These are phyloP conservation scores for Scrobipalpa atriplicella DNA, from an alignment of 2,888 invertebrate species.

Conservation along the genomic window DNA sequence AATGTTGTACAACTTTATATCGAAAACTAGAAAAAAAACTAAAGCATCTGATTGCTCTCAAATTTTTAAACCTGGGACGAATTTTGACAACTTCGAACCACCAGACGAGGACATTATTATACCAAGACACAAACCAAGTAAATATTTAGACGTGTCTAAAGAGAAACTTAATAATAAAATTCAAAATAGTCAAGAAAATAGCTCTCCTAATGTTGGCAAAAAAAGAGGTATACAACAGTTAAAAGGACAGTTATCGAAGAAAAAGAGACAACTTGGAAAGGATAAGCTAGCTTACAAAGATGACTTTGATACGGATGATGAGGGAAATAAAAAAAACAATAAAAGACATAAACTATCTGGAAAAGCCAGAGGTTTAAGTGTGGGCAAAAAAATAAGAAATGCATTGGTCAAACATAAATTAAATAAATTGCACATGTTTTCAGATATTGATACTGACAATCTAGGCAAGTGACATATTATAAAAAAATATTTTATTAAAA, in stretches of 20 bases:
- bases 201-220: background rate
- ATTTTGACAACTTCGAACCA: background rate
- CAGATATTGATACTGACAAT: background rate
- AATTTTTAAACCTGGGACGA: slow-evolving; percentile 6
- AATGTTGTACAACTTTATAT: slow-evolving; percentile 25
- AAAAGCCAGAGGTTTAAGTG: background rate
- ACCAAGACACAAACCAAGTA: slow-evolving; percentile 14
- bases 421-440: background rate
- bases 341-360: background rate
- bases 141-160: background rate
- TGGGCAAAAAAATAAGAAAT: background rate
- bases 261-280: background rate
- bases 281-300: background rate
- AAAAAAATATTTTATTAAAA: too few relatives aligned
- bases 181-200: background rate
- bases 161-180: background rate
- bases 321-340: background rate
- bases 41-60: slow-evolving; percentile 1
- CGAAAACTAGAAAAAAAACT: background rate
- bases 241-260: background rate
- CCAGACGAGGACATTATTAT: background rate
- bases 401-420: background rate
- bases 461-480: too few relatives aligned
- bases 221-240: background rate
- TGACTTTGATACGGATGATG: slow-evolving; percentile 9